Evolutionary conservation across 2,113 vertebrate genomes (phyloP), one percentile per base, ranked within the genome.

Genomic region (Poecilia latipinna): DNA sequence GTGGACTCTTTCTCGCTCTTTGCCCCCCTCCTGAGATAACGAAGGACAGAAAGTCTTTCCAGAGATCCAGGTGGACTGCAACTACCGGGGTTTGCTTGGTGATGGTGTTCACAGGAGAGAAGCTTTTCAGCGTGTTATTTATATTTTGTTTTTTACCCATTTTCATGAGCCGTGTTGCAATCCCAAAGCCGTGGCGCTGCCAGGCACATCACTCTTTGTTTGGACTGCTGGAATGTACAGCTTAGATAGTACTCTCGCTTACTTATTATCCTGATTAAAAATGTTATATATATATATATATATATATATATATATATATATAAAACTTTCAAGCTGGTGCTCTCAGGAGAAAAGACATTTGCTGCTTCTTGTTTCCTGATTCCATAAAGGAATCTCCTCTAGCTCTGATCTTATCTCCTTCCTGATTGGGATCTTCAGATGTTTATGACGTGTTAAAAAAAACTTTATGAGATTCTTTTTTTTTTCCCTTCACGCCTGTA

Each of bases 121-220:
- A 67, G 81, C 81, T 75, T 78, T 82, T 88, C 77, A 65, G 84
- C 66, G 82, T 77, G 80, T 88, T 81, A 77, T 77, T 86, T 85
- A 84, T 78, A 74, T 37, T 37, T 65, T 24, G 3, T 29, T 29
- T 51, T 83, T 77, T 71, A 80, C 91, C 68, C 78, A 81, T 88
- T 88, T 90, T 89, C 73, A 89, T 86, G 83, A 85, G 81, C 54
- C 19, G 39, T 73, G 75, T 82, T 88, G 80, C 84, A 84, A 88
- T 83, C 75, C 74, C 78, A 24, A 35, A 48, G 76, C 61, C n/a
- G 22, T 64, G 72, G 72, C 77, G 67, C 79, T 24, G 33, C 72
- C 71, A 70, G 61, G 70, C 82, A 78, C 73, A 64, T 2, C 13
- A 42, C 13, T 8, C 61, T 73, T 12, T 44, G 29, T 79, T 70